Conservation (phyloP, 2,797 vertebrate genomes). For the Lophius americanus region DNA sequence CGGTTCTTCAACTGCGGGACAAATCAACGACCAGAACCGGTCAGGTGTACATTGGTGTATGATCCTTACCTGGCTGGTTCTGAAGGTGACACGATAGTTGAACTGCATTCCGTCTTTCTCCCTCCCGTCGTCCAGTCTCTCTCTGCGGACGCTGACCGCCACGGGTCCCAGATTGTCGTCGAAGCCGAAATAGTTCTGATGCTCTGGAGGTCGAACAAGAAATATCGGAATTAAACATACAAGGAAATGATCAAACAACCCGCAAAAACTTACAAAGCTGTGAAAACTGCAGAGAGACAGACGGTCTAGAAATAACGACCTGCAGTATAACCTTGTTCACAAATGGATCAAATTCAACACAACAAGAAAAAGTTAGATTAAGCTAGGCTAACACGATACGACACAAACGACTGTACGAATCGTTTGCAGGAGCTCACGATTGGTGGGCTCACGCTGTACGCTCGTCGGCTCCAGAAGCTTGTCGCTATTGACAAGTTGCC, state of each 20-base stretch:
- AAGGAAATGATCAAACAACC: neutral
- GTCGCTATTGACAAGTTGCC: too few relatives aligned
- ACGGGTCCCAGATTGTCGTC: slow-evolving; percentile 96
- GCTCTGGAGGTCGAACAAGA: slow-evolving; percentile 80
- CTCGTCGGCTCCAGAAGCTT: too few relatives aligned
- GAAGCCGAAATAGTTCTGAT: slow-evolving; percentile 97
- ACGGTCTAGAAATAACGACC: too few relatives aligned
- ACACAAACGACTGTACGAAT: too few relatives aligned
- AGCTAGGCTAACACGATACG: too few relatives aligned
- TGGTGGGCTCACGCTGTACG: too few relatives aligned
- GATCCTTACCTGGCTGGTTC: slow-evolving; percentile 93
- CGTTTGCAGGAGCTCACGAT: too few relatives aligned
- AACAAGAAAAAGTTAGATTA: too few relatives aligned
- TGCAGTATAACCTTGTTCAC: too few relatives aligned
- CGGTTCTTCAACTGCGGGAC: too few relatives aligned
- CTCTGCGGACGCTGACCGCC: slow-evolving; percentile 93
- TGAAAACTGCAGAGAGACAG: neutral
- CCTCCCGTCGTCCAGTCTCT: slow-evolving; percentile 91
- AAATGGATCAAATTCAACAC: too few relatives aligned
- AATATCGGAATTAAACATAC: slow-evolving; percentile 12
- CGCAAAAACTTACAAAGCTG: neutral
- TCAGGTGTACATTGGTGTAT: neutral
- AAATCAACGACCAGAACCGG: too few relatives aligned
- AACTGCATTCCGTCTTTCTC: slow-evolving; percentile 93
- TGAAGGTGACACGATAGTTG: slow-evolving; percentile 94